These are phyloP conservation scores for Congeria kusceri DNA, from an alignment of 2,888 invertebrate species.

Conservation along the genomic window DNA sequence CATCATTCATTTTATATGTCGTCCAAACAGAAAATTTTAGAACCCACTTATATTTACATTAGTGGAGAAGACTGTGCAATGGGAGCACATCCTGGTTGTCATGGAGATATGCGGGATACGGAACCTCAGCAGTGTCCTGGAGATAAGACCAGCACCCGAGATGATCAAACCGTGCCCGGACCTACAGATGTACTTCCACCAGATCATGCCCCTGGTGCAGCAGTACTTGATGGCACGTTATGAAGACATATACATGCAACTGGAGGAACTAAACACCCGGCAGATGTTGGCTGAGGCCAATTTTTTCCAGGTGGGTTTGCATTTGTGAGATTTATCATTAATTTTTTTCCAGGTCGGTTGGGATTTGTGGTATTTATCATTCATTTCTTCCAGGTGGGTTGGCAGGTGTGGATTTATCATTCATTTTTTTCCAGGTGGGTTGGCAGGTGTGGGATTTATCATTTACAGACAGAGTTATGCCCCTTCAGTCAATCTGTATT, in stretches of 20 bases:
- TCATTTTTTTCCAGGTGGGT: no score
- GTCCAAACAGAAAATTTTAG: no score
- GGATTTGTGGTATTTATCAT: no score
- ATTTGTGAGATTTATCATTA: background rate
- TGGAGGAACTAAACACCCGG: slow-evolving; percentile 61
- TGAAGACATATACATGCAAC: slow-evolving; percentile 69
- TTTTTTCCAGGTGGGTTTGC: slow-evolving; percentile 71
- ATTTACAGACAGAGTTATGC: no score
- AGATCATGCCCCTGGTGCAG: slow-evolving; percentile 78
- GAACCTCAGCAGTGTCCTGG: slow-evolving; percentile 74
- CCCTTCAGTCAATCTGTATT: no score
- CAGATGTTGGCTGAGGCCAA: slow-evolving; percentile 66
- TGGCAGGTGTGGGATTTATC: no score
- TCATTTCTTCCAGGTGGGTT: slow-evolving; percentile 71
- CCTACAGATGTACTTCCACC: slow-evolving; percentile 72
- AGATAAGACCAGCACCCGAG: slow-evolving; percentile 67
- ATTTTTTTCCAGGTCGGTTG: no score
- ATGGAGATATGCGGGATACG: slow-evolving; percentile 68
- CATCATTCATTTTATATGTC: no score
- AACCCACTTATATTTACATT: no score
- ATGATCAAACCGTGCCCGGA: slow-evolving; percentile 73
- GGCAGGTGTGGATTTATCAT: background rate
- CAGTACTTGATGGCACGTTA: slow-evolving; percentile 69
- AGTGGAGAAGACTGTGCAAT: slow-evolving; percentile 11
- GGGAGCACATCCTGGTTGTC: slow-evolving; percentile 56